These are phyloP conservation scores for Masticophis lateralis DNA, from an alignment of 2,797 vertebrate species.

Conservation along the genomic window DNA sequence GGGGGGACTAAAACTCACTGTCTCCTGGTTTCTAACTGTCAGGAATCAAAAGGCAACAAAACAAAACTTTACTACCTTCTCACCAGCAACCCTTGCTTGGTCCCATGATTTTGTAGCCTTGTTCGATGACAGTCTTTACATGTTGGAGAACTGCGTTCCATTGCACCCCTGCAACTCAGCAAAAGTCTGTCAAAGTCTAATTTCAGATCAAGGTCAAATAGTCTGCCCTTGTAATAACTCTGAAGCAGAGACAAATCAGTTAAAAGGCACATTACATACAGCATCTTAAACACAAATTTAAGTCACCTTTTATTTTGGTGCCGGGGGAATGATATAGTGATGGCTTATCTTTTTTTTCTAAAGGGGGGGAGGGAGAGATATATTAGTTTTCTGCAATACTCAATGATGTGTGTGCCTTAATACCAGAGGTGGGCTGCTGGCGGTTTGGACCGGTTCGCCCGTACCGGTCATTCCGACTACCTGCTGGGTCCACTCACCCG, in stretches of 20 bases:
- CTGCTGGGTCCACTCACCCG: no score
- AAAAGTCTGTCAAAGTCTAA: not conserved
- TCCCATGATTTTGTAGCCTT: not conserved
- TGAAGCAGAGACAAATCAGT: not conserved
- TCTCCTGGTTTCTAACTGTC: not conserved
- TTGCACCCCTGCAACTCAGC: not conserved
- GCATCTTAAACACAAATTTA: not conserved
- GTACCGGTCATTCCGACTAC: no score
- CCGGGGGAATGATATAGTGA: not conserved
- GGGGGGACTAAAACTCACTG: not conserved
- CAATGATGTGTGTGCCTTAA: not conserved
- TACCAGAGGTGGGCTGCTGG: no score
- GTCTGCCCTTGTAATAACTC: not conserved
- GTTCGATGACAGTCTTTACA: not conserved
- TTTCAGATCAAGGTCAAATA: not conserved
- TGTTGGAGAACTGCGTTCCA: not conserved
- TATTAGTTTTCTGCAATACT: not conserved
- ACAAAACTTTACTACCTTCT: not conserved
- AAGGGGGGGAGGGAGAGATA: not conserved
- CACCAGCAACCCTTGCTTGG: not conserved
- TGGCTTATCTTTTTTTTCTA: not conserved
- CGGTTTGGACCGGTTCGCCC: no score
- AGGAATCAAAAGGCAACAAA: not conserved
- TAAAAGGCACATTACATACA: not conserved
- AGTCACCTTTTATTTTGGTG: not conserved